phyloP scores from a whole-genome alignment of 2,888 invertebrate species.

The Odontomyia ornata region DNA sequence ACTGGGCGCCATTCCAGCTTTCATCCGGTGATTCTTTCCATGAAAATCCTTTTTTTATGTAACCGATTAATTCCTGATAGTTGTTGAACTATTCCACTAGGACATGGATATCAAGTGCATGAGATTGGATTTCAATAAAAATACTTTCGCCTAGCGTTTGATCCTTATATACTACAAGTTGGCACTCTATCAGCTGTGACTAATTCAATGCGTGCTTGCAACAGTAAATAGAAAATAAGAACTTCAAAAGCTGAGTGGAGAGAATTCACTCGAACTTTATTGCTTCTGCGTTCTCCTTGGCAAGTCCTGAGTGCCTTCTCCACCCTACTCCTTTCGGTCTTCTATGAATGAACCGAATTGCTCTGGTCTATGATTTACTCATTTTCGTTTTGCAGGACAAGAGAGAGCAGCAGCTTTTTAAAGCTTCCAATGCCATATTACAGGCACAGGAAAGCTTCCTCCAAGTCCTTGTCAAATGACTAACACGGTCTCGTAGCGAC shows the following conservation, averaged over 20 bases:
- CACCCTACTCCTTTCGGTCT: constrained; percentile 1
- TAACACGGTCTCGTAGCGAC: constrained; percentile 17
- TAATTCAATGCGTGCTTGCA: not conserved
- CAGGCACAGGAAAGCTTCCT: not conserved
- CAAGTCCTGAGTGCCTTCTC: not conserved
- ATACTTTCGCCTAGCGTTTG: constrained; percentile 7
- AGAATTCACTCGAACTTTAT: not conserved
- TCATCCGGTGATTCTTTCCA: not conserved
- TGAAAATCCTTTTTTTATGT: not conserved
- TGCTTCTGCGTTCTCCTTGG: not conserved
- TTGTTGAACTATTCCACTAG: not conserved
- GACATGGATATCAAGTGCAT: constrained; percentile 10
- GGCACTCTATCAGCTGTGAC: constrained; percentile 25
- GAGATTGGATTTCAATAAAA: not conserved
- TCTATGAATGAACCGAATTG: constrained; percentile 33
- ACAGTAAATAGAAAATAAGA: not conserved
- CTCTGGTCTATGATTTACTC: not conserved
- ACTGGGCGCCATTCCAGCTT: constrained; percentile 17
- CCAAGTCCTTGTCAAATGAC: constrained; percentile 36
- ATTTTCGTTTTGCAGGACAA: not conserved
- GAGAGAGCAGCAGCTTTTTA: not conserved
- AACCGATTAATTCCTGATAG: not conserved
- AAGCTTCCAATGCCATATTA: constrained; percentile 19
- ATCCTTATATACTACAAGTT: not conserved
- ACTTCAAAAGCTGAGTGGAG: not conserved